Conservation (phyloP, 2,888 invertebrate genomes). For the Eupelmus urozonus region DNA sequence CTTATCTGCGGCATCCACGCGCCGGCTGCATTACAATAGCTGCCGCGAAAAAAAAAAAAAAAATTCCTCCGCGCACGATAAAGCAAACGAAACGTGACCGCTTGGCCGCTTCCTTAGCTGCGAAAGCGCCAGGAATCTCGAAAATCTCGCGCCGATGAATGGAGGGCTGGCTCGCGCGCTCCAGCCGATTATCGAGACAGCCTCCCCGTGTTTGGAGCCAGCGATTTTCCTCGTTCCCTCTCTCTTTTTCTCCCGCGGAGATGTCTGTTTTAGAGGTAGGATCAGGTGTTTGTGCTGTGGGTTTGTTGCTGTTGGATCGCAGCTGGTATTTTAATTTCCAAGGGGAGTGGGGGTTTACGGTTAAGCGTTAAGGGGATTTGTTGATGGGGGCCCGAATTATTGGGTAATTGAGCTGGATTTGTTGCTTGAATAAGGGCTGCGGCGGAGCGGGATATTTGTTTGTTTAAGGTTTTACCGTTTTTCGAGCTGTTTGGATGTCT, state of each 20-base stretch:
- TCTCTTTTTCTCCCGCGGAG: not conserved
- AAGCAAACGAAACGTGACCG: constrained; percentile 31
- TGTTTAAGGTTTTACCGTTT: too few species aligned
- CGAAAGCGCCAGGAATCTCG: constrained; percentile 31
- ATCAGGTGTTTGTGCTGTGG: too few species aligned
- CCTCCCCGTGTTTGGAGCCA: not conserved
- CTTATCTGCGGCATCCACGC: constrained; percentile 26
- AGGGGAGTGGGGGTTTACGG: too few species aligned
- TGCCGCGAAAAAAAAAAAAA: not conserved
- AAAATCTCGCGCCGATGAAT: constrained; percentile 20
- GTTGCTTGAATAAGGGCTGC: too few species aligned
- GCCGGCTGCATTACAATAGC: constrained; percentile 31
- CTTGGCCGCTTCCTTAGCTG: not conserved
- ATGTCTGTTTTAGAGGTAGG: not conserved
- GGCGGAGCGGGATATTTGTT: too few species aligned
- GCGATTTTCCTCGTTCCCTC: not conserved
- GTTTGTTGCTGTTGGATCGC: too few species aligned
- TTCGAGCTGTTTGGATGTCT: too few species aligned
- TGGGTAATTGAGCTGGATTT: too few species aligned
- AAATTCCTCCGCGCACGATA: constrained; percentile 1
- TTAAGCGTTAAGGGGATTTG: too few species aligned
- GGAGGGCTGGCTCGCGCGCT: not conserved
- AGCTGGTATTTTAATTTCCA: too few species aligned
- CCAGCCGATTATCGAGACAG: constrained; percentile 7
- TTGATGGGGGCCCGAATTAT: too few species aligned